phyloP scores from a whole-genome alignment of 1,140 invertebrate genomes.

The Penaeus indicus region DNA sequence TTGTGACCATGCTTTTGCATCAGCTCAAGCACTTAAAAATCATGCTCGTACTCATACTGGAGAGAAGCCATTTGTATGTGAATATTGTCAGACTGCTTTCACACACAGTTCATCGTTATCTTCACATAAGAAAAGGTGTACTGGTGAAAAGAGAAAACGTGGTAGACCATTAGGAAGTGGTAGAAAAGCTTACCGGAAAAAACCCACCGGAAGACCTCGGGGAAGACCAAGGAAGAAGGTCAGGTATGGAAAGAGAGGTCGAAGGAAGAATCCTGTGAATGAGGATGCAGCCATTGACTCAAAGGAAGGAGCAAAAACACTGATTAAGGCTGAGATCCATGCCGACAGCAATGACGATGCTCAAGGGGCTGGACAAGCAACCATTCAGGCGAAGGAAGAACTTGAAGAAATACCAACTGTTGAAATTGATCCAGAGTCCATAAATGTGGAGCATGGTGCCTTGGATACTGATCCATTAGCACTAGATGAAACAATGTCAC shows the following conservation, averaged over 20 bases:
- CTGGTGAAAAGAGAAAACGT: slow-evolving; percentile 53
- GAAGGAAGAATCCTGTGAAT: slow-evolving; percentile 33
- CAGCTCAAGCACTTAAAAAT: slow-evolving; percentile 74
- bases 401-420: slow-evolving; percentile 52
- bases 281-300: background rate
- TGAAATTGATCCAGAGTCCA: slow-evolving; percentile 42
- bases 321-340: slow-evolving; percentile 37
- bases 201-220: slow-evolving; percentile 49
- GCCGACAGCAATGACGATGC: slow-evolving; percentile 22
- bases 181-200: slow-evolving; percentile 54
- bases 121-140: slow-evolving; percentile 56
- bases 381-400: slow-evolving; percentile 48
- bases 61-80: slow-evolving; percentile 64
- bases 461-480: background rate
- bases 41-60: slow-evolving; percentile 59
- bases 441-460: background rate
- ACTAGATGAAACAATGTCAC: background rate
- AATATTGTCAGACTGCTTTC: slow-evolving; percentile 63
- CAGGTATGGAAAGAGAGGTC: slow-evolving; percentile 44
- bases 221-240: slow-evolving; percentile 57
- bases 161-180: slow-evolving; percentile 59
- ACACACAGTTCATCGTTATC: slow-evolving; percentile 60
- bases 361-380: background rate
- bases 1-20: slow-evolving; percentile 92
- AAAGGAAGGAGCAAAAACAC: slow-evolving; percentile 19